Percentiles rank a stretch among this genome's conserved stretches.
These are phyloP conservation scores for Anniella stebbinsi DNA, from an alignment of 2,797 vertebrate species.

Conservation along the genomic window DNA sequence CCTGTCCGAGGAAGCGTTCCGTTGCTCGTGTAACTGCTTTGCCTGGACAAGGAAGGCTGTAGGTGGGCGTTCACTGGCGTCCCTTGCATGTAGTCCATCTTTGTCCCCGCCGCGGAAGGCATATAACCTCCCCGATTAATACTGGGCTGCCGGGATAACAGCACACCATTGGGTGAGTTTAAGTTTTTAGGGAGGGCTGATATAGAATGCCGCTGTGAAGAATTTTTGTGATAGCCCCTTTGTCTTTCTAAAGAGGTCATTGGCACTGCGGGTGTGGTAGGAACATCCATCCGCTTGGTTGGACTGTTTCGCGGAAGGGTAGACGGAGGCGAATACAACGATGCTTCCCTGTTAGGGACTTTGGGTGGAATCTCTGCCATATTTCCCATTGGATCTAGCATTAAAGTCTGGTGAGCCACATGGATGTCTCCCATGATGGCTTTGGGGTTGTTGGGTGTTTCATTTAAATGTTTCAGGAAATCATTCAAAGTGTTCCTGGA, in stretches of 20 bases:
- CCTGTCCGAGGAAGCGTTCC: conserved; percentile 96
- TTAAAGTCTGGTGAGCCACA: conserved; percentile 90
- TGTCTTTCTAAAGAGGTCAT: conserved; percentile 96
- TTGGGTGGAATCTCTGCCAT: conserved; percentile 94
- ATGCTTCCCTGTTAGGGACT: conserved; percentile 96
- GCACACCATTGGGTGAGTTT: conserved; percentile 91
- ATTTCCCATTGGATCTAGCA: conserved; percentile 93
- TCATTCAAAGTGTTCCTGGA: conserved; percentile 97
- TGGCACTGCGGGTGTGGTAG: conserved; percentile 89
- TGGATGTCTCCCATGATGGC: conserved; percentile 92
- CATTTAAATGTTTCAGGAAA: conserved; percentile 96
- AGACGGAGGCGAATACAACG: conserved; percentile 96
- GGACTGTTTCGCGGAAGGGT: conserved; percentile 97
- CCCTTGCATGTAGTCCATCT: conserved; percentile 94
- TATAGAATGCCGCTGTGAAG: conserved; percentile 95
- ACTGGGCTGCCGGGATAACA: conserved; percentile 95
- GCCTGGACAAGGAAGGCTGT: conserved; percentile 92
- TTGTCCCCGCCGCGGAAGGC: conserved; percentile 89
- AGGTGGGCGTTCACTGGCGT: conserved; percentile 88
- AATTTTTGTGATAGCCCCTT: conserved; percentile 93
- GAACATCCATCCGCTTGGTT: conserved; percentile 96
- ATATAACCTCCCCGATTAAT: conserved; percentile 93
- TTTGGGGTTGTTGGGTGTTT: conserved; percentile 87
- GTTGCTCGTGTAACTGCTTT: conserved; percentile 94
- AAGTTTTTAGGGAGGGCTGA: conserved; percentile 94